A percentile compares a stretch with the other conserved stretches of the same genome.
These are phyloP conservation scores for Heliocidaris tuberculata DNA, from an alignment of 35 echinoderm and acorn worm genomes.

Conservation along the genomic window DNA sequence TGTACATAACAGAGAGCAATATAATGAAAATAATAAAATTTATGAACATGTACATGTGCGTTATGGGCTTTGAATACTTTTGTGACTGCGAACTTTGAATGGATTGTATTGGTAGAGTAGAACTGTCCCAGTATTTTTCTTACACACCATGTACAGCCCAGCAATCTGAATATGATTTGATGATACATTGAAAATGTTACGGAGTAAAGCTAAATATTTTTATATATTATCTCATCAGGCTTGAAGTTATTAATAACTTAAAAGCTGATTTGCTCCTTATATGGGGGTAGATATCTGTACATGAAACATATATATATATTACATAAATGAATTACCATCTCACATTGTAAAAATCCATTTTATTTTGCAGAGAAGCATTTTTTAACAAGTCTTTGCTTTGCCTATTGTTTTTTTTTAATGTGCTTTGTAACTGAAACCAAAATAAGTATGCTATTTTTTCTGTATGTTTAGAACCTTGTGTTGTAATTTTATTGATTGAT, in stretches of 20 bases:
- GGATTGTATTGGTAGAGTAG: background rate
- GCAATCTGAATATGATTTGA: background rate
- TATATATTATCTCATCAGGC: background rate
- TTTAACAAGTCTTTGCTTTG: background rate
- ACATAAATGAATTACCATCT: background rate
- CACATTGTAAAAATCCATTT: background rate
- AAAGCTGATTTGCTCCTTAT: background rate
- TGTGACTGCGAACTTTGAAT: background rate
- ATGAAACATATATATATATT: background rate
- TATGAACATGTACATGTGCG: background rate
- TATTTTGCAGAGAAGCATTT: background rate
- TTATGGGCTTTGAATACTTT: background rate
- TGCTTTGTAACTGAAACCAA: background rate
- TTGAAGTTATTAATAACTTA: background rate
- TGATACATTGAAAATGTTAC: background rate
- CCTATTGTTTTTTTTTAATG: background rate
- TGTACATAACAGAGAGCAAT: constrained; percentile 2
- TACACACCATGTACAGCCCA: background rate
- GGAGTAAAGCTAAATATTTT: background rate
- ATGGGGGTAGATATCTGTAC: background rate
- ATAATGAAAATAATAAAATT: background rate
- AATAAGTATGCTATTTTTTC: background rate
- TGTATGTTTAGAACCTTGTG: background rate
- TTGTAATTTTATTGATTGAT: background rate
- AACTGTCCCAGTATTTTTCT: background rate